A percentile compares a stretch with the other conserved stretches of the same genome.
phyloP scores from a whole-genome alignment of 2,797 vertebrate species.

The Poecilia velifera region DNA sequence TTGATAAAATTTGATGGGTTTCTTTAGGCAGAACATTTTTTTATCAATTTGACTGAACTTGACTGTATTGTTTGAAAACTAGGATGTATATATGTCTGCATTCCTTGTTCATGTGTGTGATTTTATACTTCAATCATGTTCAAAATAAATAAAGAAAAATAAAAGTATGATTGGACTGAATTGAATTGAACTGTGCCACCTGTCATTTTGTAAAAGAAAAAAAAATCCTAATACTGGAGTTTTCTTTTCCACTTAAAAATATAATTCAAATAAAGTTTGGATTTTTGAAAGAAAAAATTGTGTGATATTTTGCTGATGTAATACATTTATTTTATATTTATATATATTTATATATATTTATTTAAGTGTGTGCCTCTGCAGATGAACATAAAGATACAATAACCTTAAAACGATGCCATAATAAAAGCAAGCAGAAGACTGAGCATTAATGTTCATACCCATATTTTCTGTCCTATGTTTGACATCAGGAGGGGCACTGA shows the following conservation, averaged over 20 bases:
- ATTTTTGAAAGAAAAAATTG: not conserved
- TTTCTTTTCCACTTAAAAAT: not conserved
- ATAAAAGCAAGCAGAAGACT: constrained; percentile 5
- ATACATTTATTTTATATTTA: not conserved
- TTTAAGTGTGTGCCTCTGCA: not conserved
- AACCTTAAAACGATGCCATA: not conserved
- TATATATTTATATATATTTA: too few species aligned
- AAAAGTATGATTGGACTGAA: not conserved
- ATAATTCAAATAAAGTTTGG: not conserved
- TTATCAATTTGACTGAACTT: not conserved
- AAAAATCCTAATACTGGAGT: not conserved
- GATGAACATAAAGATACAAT: constrained; percentile 13
- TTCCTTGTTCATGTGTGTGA: too few species aligned
- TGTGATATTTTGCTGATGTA: not conserved
- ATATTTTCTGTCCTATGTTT: constrained; percentile 83
- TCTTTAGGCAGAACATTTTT: not conserved
- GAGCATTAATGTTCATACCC: constrained; percentile 70
- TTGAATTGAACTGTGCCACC: not conserved
- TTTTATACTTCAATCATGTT: not conserved
- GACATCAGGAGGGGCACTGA: constrained; percentile 86
- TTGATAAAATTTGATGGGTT: not conserved
- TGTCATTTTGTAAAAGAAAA: not conserved
- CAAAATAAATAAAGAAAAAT: not conserved
- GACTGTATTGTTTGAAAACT: not conserved
- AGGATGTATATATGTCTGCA: not conserved